Evolutionary conservation across 2,113 vertebrate species (phyloP).

Genomic region (Neopipo cinnamomea): DNA sequence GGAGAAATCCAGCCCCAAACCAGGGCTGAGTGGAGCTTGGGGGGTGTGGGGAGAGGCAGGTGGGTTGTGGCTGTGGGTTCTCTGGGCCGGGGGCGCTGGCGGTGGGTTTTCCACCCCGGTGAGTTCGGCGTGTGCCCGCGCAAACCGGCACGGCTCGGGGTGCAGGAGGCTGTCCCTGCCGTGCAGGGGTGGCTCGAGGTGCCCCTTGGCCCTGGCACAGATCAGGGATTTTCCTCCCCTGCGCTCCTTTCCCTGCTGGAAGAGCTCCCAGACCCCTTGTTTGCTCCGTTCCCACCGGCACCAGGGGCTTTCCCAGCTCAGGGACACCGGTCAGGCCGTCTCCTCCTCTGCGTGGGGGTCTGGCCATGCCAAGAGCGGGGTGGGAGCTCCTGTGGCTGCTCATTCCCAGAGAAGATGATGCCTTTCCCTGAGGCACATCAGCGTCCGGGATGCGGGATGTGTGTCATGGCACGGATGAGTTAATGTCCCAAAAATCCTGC

Average conservation of each 20-base stretch:
- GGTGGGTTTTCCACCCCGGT: accelerated
- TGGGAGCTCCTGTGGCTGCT: not conserved
- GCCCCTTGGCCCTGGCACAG: not conserved
- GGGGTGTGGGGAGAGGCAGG: accelerated
- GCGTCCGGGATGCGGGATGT: not conserved
- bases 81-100: accelerated
- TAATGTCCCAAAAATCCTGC: not conserved
- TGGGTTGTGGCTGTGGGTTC: accelerated
- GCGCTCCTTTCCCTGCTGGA: not conserved
- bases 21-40: accelerated
- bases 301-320: accelerated
- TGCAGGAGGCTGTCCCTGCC: not conserved
- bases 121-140: accelerated
- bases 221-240: not conserved
- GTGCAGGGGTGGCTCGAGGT: not conserved
- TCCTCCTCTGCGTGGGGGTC: accelerated
- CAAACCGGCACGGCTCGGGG: accelerated
- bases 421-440: accelerated
- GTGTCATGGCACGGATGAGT: accelerated
- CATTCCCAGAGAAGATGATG: not conserved
- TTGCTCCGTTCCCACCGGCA: accelerated
- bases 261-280: not conserved
- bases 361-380: accelerated
- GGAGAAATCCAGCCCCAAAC: not conserved
- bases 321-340: accelerated